Evolutionary conservation across 2,113 vertebrate genomes (phyloP), one percentile per base, ranked within the genome.

Genomic region (Vidua chalybeata): DNA sequence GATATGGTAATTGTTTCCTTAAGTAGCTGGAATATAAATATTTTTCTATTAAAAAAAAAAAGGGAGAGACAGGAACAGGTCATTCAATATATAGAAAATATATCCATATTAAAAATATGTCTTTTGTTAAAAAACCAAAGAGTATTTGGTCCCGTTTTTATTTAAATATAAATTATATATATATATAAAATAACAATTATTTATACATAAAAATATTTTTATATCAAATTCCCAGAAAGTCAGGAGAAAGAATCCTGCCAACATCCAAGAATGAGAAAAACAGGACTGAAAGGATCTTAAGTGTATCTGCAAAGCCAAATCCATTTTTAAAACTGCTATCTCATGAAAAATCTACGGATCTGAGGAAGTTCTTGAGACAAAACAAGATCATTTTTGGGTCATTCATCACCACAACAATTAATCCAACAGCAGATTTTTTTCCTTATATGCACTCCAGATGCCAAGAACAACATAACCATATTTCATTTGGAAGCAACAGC

Each of bases 281-380:
- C 43, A 67, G 41, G 61, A 67, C 71, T 35, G n/a, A 59, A 69
- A 55, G 35, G 31, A 73, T 54, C 39, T 66, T 3, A 10, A 10
- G 13, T 64, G 31, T 4, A 56, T 5, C 13, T 56, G 26, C 46
- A 58, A 74, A 92, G 58, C 39, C 93, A 91, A 94, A 88, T 14
- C 4, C 8, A 16, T 27, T 87, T 76, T 68, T 63, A 41, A 26
- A 93, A 77, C 52, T 2, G 8, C 45, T 58, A 33, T n/a, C 72
- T 73, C 48, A 63, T 12, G 45, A 80, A 84, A 73, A 91, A 80
- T 66, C 56, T 62, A 19, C 46, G 43, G 41, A 45, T 48, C 72
- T 71, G n/a, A 81, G 75, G 87, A 91, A 88, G 39, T 27, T 84
- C 73, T 46, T 54, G 64, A 94, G 90, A 96, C 35, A 80, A 71